These are phyloP conservation scores for Cantharis rufa DNA, from an alignment of 2,888 invertebrate genomes.

Conservation along the genomic window DNA sequence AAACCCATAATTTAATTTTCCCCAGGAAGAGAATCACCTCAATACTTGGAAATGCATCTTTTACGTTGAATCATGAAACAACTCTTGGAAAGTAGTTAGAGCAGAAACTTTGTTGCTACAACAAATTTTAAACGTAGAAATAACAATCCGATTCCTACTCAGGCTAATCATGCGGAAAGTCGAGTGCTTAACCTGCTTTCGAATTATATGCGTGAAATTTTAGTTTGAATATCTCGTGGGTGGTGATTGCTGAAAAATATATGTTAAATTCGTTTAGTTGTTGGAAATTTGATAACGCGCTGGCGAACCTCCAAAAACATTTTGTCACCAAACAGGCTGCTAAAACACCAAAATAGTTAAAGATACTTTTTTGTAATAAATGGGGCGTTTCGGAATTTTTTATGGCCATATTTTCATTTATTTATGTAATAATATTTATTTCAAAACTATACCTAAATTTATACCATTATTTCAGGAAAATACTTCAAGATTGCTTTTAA, in stretches of 20 bases:
- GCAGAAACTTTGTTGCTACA: neutral
- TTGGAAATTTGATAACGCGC: neutral
- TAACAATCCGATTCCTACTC: neutral
- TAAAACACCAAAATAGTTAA: neutral
- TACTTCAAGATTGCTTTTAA: neutral
- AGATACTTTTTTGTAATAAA: neutral
- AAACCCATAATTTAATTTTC: neutral
- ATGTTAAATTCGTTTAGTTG: neutral
- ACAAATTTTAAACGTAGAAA: neutral
- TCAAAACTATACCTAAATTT: neutral
- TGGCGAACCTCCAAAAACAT: neutral
- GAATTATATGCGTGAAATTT: neutral
- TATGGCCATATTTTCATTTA: neutral
- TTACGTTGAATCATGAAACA: neutral
- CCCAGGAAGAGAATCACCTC: neutral
- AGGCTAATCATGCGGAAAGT: neutral
- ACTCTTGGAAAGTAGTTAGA: neutral
- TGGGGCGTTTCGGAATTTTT: neutral
- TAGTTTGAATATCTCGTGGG: neutral
- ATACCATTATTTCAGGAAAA: neutral
- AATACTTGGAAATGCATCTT: neutral
- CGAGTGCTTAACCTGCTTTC: neutral
- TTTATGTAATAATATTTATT: neutral
- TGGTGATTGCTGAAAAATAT: neutral
- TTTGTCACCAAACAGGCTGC: neutral